A percentile compares a stretch with the other conserved stretches of the same genome.
Conservation (phyloP, 2,888 invertebrate species). For the Ectemnius continuus region DNA sequence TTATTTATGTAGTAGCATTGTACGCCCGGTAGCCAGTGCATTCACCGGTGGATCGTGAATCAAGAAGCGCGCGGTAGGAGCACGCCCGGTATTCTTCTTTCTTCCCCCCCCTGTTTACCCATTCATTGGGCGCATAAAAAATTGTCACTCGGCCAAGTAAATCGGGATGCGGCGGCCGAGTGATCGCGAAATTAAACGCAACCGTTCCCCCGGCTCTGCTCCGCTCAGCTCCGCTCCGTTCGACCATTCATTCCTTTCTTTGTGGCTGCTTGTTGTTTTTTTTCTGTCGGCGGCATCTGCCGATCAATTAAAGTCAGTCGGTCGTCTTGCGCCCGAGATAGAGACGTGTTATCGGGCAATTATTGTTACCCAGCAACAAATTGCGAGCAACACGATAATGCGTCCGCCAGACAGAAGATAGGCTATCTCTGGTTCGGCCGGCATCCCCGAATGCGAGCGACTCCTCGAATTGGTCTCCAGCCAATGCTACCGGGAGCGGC, state of each 20-base stretch:
- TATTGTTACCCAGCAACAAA: background rate
- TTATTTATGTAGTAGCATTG: conserved; percentile 54
- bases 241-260: background rate
- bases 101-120: conserved; percentile 49
- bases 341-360: conserved; percentile 2
- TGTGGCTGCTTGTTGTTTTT: background rate
- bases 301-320: conserved; percentile 1
- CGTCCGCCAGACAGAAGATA: too few relatives aligned
- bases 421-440: too few relatives aligned
- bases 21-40: conserved; percentile 23
- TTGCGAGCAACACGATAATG: background rate
- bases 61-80: conserved; percentile 47
- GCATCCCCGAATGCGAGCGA: too few relatives aligned
- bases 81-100: conserved; percentile 51
- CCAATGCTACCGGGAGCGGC: too few relatives aligned
- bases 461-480: too few relatives aligned
- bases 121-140: conserved; percentile 55
- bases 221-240: too few relatives aligned
- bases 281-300: background rate
- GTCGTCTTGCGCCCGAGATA: background rate
- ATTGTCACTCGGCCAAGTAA: conserved; percentile 41
- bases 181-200: conserved; percentile 43
- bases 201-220: background rate
- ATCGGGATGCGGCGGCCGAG: conserved; percentile 28
- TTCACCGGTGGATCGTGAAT: conserved; percentile 53